phyloP scores from a whole-genome alignment of 2,797 vertebrate genomes.

The Sebastes nivosus region DNA sequence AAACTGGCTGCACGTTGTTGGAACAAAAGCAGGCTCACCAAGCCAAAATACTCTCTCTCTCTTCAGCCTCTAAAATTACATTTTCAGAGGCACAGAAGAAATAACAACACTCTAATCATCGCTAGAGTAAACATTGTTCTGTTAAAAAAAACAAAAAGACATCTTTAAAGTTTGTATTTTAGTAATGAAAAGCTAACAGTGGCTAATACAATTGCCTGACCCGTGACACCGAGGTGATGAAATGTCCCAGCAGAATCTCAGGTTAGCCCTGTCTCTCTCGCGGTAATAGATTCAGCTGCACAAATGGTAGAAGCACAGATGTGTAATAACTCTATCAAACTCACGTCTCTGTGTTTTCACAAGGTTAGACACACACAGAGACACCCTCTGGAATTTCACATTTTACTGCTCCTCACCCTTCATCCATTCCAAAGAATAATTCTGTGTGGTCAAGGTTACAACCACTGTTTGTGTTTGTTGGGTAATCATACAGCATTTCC shows the following conservation, averaged over 20 bases:
- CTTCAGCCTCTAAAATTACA: constrained; percentile 51
- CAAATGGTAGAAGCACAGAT: constrained; percentile 72
- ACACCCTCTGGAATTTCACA: constrained; percentile 80
- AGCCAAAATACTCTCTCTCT: constrained; percentile 46
- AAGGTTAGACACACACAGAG: constrained; percentile 81
- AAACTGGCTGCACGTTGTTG: constrained; percentile 50
- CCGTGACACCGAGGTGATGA: constrained; percentile 74
- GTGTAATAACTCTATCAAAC: constrained; percentile 86
- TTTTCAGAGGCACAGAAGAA: constrained; percentile 67
- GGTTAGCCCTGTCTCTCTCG: constrained; percentile 60
- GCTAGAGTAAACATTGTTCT: constrained; percentile 69
- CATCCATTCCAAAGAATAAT: constrained; percentile 74
- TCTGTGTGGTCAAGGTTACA: constrained; percentile 75
- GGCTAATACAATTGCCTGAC: constrained; percentile 77
- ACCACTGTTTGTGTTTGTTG: constrained; percentile 76
- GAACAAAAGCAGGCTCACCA: constrained; percentile 37
- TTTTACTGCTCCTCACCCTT: constrained; percentile 67
- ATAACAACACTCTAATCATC: constrained; percentile 75
- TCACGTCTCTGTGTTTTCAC: constrained; percentile 83
- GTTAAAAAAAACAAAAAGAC: constrained; percentile 71
- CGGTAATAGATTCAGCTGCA: constrained; percentile 77
- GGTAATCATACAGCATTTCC: constrained; percentile 74
- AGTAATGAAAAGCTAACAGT: constrained; percentile 86
- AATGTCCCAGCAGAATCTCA: constrained; percentile 72
- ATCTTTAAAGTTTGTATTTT: constrained; percentile 81